phyloP scores from a whole-genome alignment of 2,113 vertebrate genomes.

The Embiotoca jacksoni region DNA sequence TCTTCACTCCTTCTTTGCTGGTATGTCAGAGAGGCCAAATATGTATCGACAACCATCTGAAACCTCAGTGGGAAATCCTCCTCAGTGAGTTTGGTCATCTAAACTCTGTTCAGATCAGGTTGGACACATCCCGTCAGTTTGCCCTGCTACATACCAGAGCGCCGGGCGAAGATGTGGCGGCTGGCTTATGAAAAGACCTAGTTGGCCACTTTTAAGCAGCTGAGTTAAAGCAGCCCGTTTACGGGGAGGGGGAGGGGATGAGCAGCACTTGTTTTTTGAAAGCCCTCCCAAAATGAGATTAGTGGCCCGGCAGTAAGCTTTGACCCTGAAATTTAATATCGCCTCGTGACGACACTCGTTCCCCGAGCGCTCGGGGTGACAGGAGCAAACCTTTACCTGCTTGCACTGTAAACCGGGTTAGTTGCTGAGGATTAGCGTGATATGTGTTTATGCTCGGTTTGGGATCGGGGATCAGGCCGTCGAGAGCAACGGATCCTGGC shows the following conservation, averaged over 20 bases:
- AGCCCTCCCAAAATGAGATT: slow-evolving; percentile 66
- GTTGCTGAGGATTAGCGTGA: slow-evolving; percentile 46
- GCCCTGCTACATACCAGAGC: slow-evolving; percentile 41
- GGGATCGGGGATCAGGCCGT: slow-evolving; percentile 47
- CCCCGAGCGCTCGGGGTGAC: slow-evolving; percentile 47
- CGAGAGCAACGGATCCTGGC: slow-evolving; percentile 27
- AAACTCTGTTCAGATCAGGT: not conserved
- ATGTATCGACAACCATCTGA: no score
- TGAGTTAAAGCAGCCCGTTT: slow-evolving; percentile 62
- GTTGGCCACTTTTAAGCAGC: slow-evolving; percentile 50
- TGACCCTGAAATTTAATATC: slow-evolving; percentile 68
- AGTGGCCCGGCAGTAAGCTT: slow-evolving; percentile 67
- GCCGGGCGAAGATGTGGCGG: slow-evolving; percentile 22
- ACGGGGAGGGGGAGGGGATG: slow-evolving; percentile 38
- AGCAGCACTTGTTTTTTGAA: slow-evolving; percentile 59
- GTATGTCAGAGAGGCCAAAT: not conserved
- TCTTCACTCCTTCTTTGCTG: not conserved
- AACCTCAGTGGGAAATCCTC: no score
- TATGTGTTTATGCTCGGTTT: slow-evolving; percentile 35
- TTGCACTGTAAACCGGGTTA: slow-evolving; percentile 55
- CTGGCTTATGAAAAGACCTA: slow-evolving; percentile 36
- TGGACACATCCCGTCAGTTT: not conserved
- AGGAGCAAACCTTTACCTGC: slow-evolving; percentile 50
- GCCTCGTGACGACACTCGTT: slow-evolving; percentile 30
- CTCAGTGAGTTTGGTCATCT: no score